A percentile compares a stretch with the other conserved stretches of the same genome.
phyloP scores from a whole-genome alignment of 2,888 invertebrate genomes.

The Chrysolina americana region DNA sequence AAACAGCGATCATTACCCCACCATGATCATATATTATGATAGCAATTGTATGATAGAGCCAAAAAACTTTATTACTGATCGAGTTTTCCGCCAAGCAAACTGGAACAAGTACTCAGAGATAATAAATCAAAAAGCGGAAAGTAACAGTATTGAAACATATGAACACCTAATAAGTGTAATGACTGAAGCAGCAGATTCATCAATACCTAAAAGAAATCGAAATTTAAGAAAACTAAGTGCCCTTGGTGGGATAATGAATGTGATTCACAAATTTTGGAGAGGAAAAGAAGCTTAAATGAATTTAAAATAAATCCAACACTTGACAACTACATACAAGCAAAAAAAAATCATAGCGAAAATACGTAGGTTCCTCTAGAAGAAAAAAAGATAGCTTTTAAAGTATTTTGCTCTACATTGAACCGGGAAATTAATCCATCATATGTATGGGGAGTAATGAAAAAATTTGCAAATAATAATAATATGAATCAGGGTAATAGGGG shows the following conservation, averaged over 20 bases:
- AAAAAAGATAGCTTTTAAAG: too few relatives aligned
- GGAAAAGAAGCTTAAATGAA: background rate
- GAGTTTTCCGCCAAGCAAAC: background rate
- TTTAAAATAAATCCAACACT: background rate
- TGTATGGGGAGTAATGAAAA: too few relatives aligned
- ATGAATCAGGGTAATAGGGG: too few relatives aligned
- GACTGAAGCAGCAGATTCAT: too few relatives aligned
- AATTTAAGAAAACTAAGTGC: background rate
- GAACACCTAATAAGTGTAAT: too few relatives aligned
- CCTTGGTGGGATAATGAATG: conserved; percentile 5
- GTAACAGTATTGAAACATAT: background rate
- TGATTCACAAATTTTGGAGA: background rate
- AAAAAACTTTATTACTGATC: background rate
- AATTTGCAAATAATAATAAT: too few relatives aligned
- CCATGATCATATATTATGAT: background rate
- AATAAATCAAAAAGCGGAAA: too few relatives aligned
- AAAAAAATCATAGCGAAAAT: conserved; percentile 7
- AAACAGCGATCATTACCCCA: too few relatives aligned
- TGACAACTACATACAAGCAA: background rate
- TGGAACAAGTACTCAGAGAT: background rate
- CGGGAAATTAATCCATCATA: too few relatives aligned
- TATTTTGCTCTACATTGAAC: too few relatives aligned
- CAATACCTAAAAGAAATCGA: too few relatives aligned
- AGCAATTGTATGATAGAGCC: too few relatives aligned
- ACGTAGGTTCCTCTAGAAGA: background rate